These are phyloP conservation scores for Labia minor DNA, from an alignment of 2,888 invertebrate genomes.

Conservation along the genomic window DNA sequence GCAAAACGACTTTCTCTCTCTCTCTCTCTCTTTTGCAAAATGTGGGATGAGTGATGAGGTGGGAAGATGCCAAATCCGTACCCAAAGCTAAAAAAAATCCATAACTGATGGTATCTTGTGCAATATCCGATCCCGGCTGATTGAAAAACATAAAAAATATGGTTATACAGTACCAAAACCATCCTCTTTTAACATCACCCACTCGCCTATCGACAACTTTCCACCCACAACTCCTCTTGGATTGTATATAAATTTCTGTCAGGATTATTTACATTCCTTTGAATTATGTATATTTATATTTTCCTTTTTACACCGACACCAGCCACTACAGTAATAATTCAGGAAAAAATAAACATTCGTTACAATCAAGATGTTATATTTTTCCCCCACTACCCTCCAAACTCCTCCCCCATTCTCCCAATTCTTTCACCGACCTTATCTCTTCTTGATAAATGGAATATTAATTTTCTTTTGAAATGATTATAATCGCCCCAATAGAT, in stretches of 20 bases:
- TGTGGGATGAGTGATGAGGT: not conserved
- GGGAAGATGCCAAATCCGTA: not conserved
- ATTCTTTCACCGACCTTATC: too few species aligned
- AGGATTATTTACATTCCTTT: not conserved
- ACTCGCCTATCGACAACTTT: not conserved
- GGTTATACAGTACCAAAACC: conserved; percentile 2
- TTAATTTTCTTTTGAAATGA: too few species aligned
- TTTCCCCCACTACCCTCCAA: too few species aligned
- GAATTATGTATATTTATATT: conserved; percentile 2
- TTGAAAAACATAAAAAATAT: conserved; percentile 13
- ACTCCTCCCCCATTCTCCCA: too few species aligned
- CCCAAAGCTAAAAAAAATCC: conserved; percentile 8
- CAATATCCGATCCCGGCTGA: conserved; percentile 1
- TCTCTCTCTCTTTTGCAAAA: too few species aligned
- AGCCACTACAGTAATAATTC: not conserved
- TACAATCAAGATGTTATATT: too few species aligned
- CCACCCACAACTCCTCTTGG: not conserved
- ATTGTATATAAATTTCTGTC: conserved; percentile 13
- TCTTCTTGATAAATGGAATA: too few species aligned
- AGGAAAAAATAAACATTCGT: not conserved
- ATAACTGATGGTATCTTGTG: conserved; percentile 13
- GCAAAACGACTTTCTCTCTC: too few species aligned
- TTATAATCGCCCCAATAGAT: too few species aligned
- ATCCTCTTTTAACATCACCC: too few species aligned
- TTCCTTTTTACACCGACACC: not conserved